Base-by-base conservation (phyloP, 2,888 invertebrate species). In the Lasioglossum lativentre region DNA sequence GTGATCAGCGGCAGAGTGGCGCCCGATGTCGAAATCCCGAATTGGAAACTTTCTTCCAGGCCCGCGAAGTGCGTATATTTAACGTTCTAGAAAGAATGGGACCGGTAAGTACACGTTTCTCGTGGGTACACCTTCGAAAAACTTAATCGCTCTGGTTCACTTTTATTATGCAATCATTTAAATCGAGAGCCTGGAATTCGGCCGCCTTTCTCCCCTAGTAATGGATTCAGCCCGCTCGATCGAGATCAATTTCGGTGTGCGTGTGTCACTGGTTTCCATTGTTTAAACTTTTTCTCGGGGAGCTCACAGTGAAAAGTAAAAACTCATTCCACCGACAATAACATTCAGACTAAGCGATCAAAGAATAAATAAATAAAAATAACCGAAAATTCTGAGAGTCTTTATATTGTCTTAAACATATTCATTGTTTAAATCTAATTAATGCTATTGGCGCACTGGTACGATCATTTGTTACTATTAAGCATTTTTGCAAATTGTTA, bases 121-220 rank as follows among this genome's bases (percentile, higher is more conserved):
- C 34, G 42, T 72, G 66, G 27, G 56, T 59, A 34, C 47, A 34
- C 75, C 30, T 38, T 78, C 83, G 70, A 85, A 88, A 87, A 85
- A 12, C 34, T 75, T 76, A 71, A 82, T 81, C 80, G 68, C 63
- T 85, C 83, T 78, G 80, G 75, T 83, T 78, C 73, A 27, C 52
- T 77, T 72, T 72, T 77, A 82, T 90, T 90, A 82, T 34, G 86
- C 71, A 90, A 90, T 56, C 27, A 70, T 88, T 90, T 85, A 85
- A 87, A 89, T 88, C 80, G 89, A 79, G 86, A 30, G 10, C 42
- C 83, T 73, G 87, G 80, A 86, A 89, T 89, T 88, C 79, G 78
- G 71, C 73, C 78, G 84, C 90, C 89, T 90, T 90, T 89, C 90
- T 87, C 89, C 78, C 82, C 27, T 71, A 73, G 75, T 79, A 86